Base-by-base conservation (phyloP, 2,797 vertebrate species). In the Sebastes hubbsi region DNA sequence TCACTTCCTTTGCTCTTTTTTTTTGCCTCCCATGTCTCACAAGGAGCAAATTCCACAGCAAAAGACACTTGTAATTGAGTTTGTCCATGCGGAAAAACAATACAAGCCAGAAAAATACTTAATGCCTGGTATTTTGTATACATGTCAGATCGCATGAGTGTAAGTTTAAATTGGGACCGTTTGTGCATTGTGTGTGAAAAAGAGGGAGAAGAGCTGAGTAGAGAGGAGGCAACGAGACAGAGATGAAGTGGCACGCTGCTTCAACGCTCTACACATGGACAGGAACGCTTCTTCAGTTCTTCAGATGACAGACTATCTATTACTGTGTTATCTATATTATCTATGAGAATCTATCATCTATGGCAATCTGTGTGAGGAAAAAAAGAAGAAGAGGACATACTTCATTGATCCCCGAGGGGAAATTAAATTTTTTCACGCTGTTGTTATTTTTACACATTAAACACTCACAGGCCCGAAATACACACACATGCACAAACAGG, bases 31-130 rank as follows among this genome's bases (percentile, higher is more conserved):
- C 46, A 30, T 52, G 20, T 70, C 74, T 77, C 77, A 61, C 54
- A 36, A 42, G 68, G 72, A 88, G 77, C 49, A 32, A 79, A 79
- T 89, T 89, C 86, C 73, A 73, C 75, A 64, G 82, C 80, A 76
- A 89, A 78, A 87, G 83, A 83, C 63, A 42, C 77, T 68, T 83
- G 71, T 93, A 94, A 95, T 95, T 84, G 91, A 91, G 91, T 92
- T 94, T 94, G 92, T 91, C 93, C 93, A 94, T 93, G 94, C 94
- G 94, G 93, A 94, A 95, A 95, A 94, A 91, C 92, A 94, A 94
- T 88, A 92, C 91, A 90, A 91, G 94, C 80, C 88, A 85, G 87
- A 90, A 92, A 94, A 93, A 93, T 87, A 88, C 83, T 85, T 91
- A 91, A 92, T 92, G 94, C 83, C 88, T 86, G 90, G 83, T 94